Evolutionary conservation across 2,797 vertebrate genomes (phyloP).

Genomic region (Serranus cabrilla): DNA sequence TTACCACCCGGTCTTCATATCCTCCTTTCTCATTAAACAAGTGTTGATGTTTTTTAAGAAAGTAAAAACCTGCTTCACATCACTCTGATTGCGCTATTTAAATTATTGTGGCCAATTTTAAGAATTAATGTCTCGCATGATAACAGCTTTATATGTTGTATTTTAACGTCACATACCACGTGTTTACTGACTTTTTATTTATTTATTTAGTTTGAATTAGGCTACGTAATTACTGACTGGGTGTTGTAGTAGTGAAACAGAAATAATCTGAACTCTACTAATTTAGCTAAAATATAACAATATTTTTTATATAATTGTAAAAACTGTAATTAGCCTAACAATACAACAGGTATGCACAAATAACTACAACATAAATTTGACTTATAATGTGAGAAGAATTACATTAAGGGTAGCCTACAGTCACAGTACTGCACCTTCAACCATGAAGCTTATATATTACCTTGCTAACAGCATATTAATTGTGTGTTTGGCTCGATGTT

Average conservation of each 20-base stretch:
- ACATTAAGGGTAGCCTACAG: neutral
- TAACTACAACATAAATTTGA: neutral
- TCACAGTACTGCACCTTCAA: neutral
- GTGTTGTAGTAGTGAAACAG: conserved; percentile 20
- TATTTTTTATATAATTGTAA: neutral
- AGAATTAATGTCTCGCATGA: too few relatives aligned
- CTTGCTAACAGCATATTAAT: too few relatives aligned
- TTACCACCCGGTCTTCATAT: too few relatives aligned
- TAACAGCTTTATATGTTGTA: accelerated
- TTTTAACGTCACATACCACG: conserved; percentile 64
- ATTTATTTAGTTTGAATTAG: too few relatives aligned
- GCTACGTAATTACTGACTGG: neutral
- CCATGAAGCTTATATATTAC: too few relatives aligned
- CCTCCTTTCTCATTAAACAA: too few relatives aligned
- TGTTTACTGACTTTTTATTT: too few relatives aligned
- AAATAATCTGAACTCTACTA: neutral
- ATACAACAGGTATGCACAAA: neutral
- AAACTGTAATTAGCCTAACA: neutral
- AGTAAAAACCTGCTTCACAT: too few relatives aligned
- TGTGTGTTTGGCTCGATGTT: too few relatives aligned
- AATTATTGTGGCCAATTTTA: too few relatives aligned
- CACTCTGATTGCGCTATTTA: too few relatives aligned
- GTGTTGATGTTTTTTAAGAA: too few relatives aligned
- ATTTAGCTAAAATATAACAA: neutral
- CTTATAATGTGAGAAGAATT: neutral